Base-by-base conservation (phyloP, 2,797 vertebrate species). In the Hydrocynus forskahlii region DNA sequence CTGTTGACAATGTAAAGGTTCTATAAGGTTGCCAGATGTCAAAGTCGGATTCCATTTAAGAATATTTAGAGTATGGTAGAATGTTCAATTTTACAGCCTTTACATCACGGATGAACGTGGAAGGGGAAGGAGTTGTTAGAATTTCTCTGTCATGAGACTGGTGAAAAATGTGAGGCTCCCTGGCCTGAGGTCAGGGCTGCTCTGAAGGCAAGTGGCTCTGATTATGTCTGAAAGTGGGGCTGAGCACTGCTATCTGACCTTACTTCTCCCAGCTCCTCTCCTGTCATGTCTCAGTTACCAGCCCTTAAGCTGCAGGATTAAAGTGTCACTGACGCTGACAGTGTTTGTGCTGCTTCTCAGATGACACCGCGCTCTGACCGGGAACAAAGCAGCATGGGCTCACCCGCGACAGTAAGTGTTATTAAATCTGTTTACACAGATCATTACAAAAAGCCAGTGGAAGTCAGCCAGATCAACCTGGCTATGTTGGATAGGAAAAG, bases 231-330 rank as follows among this genome's bases (percentile, higher is more conserved):
- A 23, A n/a, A 60, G 76, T 59, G 71, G 54, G 64, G 17, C 63
- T 57, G 52, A 68, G 63, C n/a, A 23, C 35, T 85, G 84, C 89
- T 86, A 88, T 91, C 90, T 84, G 84, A 91, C 88, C 88, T 91
- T 88, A 90, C 92, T 92, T 85, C 74, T 87, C 76, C 88, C 89
- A 90, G 88, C 91, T 91, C 91, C 92, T 87, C 78, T 88, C 78
- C 90, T 89, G 90, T 93, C 92, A 92, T 91, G 90, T 86, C 83
- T 76, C 90, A 81, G 91, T 89, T 92, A 89, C 88, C 84, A 80
- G 86, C 87, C 87, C 81, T 29, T 88, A 90, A 92, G 88, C 84
- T 80, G 48, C 2, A 75, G 88, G 92, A 92, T 93, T 89, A 94
- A 86, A 85, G 25, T 90, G 92, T 91, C 92, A 90, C 82, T 89